Percentiles rank a stretch among this genome's conserved stretches.
These are phyloP conservation scores for Struthio camelus DNA, from an alignment of 2,113 vertebrate species.

Conservation along the genomic window DNA sequence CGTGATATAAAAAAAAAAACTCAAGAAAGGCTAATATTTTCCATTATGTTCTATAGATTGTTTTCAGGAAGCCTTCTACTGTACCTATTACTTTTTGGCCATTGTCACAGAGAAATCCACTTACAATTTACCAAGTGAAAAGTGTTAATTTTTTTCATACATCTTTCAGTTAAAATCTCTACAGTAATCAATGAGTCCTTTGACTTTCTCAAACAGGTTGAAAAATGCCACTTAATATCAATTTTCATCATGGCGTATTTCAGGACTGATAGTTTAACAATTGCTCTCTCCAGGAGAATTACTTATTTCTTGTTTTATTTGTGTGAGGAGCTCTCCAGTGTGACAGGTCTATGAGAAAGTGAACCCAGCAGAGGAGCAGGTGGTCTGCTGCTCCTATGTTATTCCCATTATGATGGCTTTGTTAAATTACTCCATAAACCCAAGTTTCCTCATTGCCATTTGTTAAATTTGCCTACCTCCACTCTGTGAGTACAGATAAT, in stretches of 20 bases:
- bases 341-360: constrained; percentile 58
- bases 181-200: neutral
- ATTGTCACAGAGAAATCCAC: neutral
- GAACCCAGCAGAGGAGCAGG: constrained; percentile 45
- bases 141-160: neutral
- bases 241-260: constrained; percentile 9
- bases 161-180: neutral
- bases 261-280: neutral
- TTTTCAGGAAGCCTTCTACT: neutral
- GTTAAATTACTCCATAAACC: constrained; percentile 58
- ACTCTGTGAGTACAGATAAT: constrained; percentile 52
- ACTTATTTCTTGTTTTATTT: constrained; percentile 51
- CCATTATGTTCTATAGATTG: neutral
- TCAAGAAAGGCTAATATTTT: neutral
- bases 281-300: constrained; percentile 38
- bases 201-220: constrained; percentile 22
- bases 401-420: constrained; percentile 63
- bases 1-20: neutral
- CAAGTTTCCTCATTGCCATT: constrained; percentile 31
- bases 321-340: constrained; percentile 18
- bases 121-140: neutral
- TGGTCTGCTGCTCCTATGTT: constrained; percentile 55
- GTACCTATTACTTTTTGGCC: neutral
- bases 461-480: constrained; percentile 61
- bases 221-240: constrained; percentile 36